Evolutionary conservation across 2,888 invertebrate species (phyloP).

Genomic region (Tenthredo distinguenda): DNA sequence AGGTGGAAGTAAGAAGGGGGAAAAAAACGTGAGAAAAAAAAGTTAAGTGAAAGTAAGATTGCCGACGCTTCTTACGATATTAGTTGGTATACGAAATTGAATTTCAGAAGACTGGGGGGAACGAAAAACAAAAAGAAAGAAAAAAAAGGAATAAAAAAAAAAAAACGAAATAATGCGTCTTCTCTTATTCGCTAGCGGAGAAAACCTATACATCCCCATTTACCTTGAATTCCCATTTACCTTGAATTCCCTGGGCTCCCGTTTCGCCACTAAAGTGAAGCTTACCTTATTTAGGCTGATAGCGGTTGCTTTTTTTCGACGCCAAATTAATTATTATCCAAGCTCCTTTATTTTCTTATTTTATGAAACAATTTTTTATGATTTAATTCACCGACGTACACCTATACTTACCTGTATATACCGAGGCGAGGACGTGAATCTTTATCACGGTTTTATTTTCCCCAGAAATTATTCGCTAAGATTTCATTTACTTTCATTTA

Average conservation of each 20-base stretch:
- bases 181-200: background rate
- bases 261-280: slow-evolving; percentile 1
- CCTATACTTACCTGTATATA: background rate
- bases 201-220: slow-evolving; percentile 7
- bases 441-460: background rate
- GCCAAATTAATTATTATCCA: slow-evolving; percentile 6
- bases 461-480: background rate
- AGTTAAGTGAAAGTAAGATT: slow-evolving; percentile 30
- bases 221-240: background rate
- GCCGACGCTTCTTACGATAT: slow-evolving; percentile 34
- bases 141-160: background rate
- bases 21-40: background rate
- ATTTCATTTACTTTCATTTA: background rate
- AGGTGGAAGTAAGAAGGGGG: background rate
- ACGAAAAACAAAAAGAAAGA: background rate
- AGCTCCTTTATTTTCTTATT: slow-evolving; percentile 18
- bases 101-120: background rate
- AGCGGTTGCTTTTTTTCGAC: background rate
- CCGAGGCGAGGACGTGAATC: background rate
- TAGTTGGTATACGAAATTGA: slow-evolving; percentile 19
- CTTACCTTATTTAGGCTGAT: slow-evolving; percentile 5
- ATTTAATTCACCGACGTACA: background rate
- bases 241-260: background rate
- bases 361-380: background rate
- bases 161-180: background rate